These are phyloP conservation scores for Hystrix brachyura DNA, from an alignment of 2,113 vertebrate genomes.

Conservation along the genomic window DNA sequence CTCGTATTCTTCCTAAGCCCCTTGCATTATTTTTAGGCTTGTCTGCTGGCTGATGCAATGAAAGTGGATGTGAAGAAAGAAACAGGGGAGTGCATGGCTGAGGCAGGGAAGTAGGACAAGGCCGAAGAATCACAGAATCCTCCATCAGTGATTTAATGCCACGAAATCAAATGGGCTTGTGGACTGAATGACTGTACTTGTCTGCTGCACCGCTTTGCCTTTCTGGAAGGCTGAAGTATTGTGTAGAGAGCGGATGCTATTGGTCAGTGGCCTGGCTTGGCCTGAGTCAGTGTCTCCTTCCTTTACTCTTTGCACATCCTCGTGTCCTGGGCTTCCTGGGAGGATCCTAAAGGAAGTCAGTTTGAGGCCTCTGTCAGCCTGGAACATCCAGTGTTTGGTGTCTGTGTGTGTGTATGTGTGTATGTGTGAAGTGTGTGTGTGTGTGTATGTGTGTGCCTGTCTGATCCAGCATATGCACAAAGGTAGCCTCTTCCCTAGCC, in stretches of 20 bases:
- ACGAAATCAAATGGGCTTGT: neutral
- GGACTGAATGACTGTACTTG: neutral
- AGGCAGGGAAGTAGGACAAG: neutral
- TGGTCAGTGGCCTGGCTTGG: conserved; percentile 29
- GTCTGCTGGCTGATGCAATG: neutral
- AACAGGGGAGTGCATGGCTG: neutral
- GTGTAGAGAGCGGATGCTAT: neutral
- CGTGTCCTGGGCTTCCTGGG: neutral
- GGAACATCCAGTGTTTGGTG: neutral
- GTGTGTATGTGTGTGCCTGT: neutral
- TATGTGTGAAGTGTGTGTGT: neutral
- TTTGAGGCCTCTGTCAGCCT: neutral
- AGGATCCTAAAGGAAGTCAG: neutral
- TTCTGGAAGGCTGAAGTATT: conserved; percentile 23
- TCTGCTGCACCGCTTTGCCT: neutral
- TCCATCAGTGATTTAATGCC: neutral
- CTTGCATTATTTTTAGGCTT: neutral
- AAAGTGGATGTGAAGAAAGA: neutral
- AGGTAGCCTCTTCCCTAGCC: neutral
- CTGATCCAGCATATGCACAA: neutral
- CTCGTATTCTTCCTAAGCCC: neutral
- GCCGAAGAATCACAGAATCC: neutral
- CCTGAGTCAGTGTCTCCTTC: conserved; percentile 38
- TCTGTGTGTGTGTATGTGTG: neutral
- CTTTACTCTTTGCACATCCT: neutral